phyloP scores from a whole-genome alignment of 2,888 invertebrate genomes.

The Eumerus sabulonum region DNA sequence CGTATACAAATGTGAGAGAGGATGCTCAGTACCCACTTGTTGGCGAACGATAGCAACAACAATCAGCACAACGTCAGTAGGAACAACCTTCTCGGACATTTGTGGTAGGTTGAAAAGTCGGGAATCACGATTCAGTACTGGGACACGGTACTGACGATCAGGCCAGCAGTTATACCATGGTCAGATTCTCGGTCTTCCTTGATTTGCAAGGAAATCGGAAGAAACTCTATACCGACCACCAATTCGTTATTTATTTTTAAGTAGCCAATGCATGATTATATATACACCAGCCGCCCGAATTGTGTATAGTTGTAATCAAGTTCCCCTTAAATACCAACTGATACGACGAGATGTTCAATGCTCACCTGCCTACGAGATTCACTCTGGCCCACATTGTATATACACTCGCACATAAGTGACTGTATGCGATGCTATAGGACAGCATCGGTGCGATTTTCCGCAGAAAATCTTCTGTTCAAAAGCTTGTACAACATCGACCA shows the following conservation, averaged over 20 bases:
- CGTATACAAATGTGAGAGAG: conserved; percentile 62
- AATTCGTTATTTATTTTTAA: conserved; percentile 68
- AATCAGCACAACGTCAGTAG: neutral
- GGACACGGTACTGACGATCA: conserved; percentile 40
- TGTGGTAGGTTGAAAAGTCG: conserved; percentile 36
- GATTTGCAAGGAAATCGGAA: conserved; percentile 61
- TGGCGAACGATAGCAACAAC: conserved; percentile 17
- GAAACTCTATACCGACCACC: conserved; percentile 61
- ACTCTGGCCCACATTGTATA: conserved; percentile 1
- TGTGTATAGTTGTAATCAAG: conserved; percentile 47
- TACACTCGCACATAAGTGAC: neutral
- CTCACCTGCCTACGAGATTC: conserved; percentile 41
- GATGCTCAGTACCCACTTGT: conserved; percentile 43
- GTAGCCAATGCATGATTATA: conserved; percentile 62
- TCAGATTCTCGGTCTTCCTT: conserved; percentile 24
- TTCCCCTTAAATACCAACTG: conserved; percentile 56
- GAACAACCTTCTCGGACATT: conserved; percentile 1
- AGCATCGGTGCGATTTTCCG: conserved; percentile 56
- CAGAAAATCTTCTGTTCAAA: conserved; percentile 68
- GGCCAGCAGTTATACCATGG: conserved; percentile 27
- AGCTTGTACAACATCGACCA: conserved; percentile 68
- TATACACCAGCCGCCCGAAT: conserved; percentile 26
- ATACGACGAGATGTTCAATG: conserved; percentile 15
- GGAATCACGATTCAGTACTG: conserved; percentile 57
- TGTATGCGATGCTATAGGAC: neutral